phyloP scores from a whole-genome alignment of 30 jellyfish, hydroid and myxozoan species.

The Aurelia aurita complex sp. Pacific region DNA sequence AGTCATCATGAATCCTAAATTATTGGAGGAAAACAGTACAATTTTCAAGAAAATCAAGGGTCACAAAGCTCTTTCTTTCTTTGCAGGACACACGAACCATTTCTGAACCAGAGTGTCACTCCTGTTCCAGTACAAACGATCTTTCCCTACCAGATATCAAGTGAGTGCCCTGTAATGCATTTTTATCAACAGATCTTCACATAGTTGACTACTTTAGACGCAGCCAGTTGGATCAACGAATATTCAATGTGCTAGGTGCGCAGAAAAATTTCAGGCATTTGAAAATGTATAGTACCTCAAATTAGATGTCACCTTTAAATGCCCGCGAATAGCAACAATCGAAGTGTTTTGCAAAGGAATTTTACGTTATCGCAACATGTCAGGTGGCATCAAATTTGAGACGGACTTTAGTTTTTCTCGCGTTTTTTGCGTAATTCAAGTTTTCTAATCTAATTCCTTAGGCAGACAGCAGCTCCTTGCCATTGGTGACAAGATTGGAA shows the following conservation, averaged over 20 bases:
- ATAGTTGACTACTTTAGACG: background rate
- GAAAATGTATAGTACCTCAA: no score
- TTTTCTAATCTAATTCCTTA: constrained; percentile 9
- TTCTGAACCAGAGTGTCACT: constrained; percentile 79
- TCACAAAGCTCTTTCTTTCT: background rate
- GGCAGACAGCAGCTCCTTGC: constrained; percentile 93
- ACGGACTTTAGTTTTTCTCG: no score
- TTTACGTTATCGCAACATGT: no score
- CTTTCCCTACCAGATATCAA: constrained; percentile 79
- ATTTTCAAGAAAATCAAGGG: no score
- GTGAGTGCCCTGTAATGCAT: constrained; percentile 28
- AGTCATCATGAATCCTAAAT: no score
- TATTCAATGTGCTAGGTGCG: background rate
- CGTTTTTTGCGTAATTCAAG: background rate
- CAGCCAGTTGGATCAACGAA: background rate
- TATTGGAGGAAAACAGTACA: no score
- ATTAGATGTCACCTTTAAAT: no score
- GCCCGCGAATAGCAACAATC: no score
- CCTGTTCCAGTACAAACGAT: constrained; percentile 73
- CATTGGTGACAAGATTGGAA: constrained; percentile 94
- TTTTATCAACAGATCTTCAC: background rate
- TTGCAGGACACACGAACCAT: constrained; percentile 92
- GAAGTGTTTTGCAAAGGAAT: no score
- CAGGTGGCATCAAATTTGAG: no score
- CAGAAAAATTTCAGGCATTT: no score